Base-by-base conservation (phyloP, 1,140 invertebrate genomes). In the Hirudo medicinalis region DNA sequence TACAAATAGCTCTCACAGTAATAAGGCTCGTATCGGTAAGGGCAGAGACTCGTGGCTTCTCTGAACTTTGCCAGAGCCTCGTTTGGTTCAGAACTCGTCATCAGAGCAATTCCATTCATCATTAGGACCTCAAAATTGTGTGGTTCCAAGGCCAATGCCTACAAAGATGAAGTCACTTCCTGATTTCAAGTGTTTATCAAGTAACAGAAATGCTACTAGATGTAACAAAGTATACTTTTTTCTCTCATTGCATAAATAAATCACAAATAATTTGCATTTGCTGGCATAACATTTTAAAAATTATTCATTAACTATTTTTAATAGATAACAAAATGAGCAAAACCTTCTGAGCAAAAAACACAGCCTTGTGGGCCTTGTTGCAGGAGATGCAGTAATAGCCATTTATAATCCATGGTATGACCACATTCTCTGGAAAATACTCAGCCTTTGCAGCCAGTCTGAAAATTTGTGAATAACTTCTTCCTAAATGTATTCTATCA, bases 1-100 rank as follows among this genome's bases (percentile, higher is more conserved):
- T 49, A 49, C 43, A 49, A 17, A 63, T 63, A 5, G 22, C 9
- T 15, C 55, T 60, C 22, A 63, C 57, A 63, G 29, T 63, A 63
- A 32, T 63, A 32, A 32, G 57, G 57, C 19, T 63, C 57, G 13
- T 63, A 63, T 63, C 57, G 57, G 20, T 22, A 25, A 5, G 57
- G 57, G 8, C 22, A 63, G 57, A 63, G 22, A 63, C 29, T 22
- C 22, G 17, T 63, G 57, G 57, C 57, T 32, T 63, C 57, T 63
- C 57, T 63, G 57, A 63, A 63, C 57, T 63, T 63, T 15, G 29
- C 57, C 11, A 63, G 57, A 63, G 57, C 57, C 20, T 63, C 57
- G 22, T 63, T 22, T 6, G 22, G 29, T 25, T 63, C 57, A 6
- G 57, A 22, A 63, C 29, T 63, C 13, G 29, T 32, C 57, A 63